phyloP scores from a whole-genome alignment of 1,140 invertebrate genomes.

The Pygmarrhopalites habei region DNA sequence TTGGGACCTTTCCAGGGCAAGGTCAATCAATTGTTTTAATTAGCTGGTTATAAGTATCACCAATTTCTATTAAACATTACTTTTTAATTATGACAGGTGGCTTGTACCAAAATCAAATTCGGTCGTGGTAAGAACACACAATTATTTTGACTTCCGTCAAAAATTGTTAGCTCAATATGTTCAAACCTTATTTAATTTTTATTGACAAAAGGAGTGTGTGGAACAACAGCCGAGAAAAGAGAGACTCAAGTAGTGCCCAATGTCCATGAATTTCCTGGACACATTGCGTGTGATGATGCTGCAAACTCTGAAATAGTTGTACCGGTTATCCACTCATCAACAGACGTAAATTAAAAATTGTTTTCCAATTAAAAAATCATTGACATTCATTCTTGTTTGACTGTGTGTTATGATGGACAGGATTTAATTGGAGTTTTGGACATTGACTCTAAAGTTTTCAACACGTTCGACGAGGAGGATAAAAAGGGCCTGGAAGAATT shows the following conservation, averaged over 20 bases:
- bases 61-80: not conserved
- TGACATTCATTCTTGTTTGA: no score
- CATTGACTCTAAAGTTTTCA: constrained; percentile 13
- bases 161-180: no score
- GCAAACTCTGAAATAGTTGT: constrained; percentile 29
- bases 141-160: no score
- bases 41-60: not conserved
- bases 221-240: constrained; percentile 11
- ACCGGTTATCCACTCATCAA: constrained; percentile 8
- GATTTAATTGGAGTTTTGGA: constrained; percentile 22
- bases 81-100: constrained; percentile 12
- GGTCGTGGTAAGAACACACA: no score
- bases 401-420: no score
- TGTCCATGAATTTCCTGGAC: constrained; percentile 30
- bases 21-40: constrained; percentile 2
- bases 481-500: constrained; percentile 20
- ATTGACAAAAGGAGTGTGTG: no score
- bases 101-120: constrained; percentile 27
- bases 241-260: constrained; percentile 23
- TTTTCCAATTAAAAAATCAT: no score
- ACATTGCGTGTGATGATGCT: constrained; percentile 25
- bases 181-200: no score
- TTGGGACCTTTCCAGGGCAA: constrained; percentile 29
- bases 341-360: not conserved
- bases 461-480: constrained; percentile 22